Conservation (phyloP, 64 coral and sea anemone species). For the Actinia tenebrosa region DNA sequence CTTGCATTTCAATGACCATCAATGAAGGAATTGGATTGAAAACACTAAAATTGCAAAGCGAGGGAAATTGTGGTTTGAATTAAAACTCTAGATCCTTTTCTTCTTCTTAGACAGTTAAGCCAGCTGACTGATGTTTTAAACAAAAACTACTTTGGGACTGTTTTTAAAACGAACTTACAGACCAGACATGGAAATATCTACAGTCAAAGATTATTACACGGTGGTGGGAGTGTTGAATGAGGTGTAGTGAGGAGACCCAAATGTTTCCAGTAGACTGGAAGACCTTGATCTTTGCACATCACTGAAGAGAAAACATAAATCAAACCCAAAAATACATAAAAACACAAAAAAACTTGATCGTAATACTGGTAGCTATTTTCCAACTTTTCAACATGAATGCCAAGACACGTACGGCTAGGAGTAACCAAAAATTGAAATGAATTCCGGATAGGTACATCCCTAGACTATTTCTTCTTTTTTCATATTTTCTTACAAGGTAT, state of each 20-base stretch:
- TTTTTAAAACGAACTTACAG: background rate
- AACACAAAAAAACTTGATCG: background rate
- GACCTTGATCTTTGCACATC: background rate
- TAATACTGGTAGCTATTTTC: too few species aligned
- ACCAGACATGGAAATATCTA: background rate
- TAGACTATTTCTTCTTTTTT: background rate
- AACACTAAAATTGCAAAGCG: too few species aligned
- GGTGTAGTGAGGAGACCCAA: background rate
- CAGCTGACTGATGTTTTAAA: too few species aligned
- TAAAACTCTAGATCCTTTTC: too few species aligned
- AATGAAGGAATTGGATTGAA: too few species aligned
- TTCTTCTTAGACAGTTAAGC: too few species aligned
- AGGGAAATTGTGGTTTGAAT: too few species aligned
- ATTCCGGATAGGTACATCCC: background rate
- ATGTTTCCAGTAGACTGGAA: background rate
- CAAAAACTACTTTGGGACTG: too few species aligned
- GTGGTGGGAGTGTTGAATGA: background rate
- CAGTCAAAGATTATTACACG: background rate
- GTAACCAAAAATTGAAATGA: background rate
- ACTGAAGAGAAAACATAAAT: slow-evolving; percentile 1
- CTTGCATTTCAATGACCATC: too few species aligned
- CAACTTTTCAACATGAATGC: too few species aligned
- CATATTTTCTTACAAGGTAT: too few species aligned
- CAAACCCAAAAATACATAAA: background rate
- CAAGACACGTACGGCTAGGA: background rate